Conservation (phyloP, 2,797 vertebrate species). For the Pyrrhura leucotis region DNA sequence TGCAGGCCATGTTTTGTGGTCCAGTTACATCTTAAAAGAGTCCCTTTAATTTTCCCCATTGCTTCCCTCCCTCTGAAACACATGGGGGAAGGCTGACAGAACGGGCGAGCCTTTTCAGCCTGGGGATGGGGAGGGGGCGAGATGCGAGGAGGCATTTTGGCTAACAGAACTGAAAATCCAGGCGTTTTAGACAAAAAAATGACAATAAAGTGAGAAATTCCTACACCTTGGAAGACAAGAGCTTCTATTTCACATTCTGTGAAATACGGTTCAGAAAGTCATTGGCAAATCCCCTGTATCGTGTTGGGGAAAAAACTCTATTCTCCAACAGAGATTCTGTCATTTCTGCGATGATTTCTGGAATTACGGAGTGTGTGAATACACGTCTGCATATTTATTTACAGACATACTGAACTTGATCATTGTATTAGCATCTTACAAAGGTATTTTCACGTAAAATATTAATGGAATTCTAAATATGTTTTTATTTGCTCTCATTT, state of each 20-base stretch:
- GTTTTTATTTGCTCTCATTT: not conserved
- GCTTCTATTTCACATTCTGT: not conserved
- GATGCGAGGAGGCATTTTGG: not conserved
- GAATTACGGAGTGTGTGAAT: not conserved
- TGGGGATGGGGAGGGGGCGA: not conserved
- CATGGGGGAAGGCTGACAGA: not conserved
- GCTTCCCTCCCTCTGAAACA: not conserved
- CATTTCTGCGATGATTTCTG: not conserved
- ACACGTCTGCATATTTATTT: not conserved
- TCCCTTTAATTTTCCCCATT: fast-evolving
- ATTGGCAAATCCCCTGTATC: not conserved
- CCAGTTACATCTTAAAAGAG: not conserved
- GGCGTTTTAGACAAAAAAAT: not conserved
- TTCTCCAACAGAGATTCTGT: not conserved
- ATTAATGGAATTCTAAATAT: not conserved
- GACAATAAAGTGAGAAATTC: not conserved
- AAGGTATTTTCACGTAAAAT: not conserved
- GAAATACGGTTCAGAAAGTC: not conserved
- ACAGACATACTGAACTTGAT: not conserved
- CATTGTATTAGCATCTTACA: not conserved
- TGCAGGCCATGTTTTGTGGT: not conserved
- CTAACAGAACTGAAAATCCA: not conserved
- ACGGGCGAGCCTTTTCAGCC: fast-evolving
- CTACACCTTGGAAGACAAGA: not conserved
- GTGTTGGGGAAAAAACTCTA: not conserved